Percentiles rank a stretch among this genome's conserved stretches.
Evolutionary conservation across 2,888 invertebrate genomes (phyloP).

Genomic region (Alcis repandata): DNA sequence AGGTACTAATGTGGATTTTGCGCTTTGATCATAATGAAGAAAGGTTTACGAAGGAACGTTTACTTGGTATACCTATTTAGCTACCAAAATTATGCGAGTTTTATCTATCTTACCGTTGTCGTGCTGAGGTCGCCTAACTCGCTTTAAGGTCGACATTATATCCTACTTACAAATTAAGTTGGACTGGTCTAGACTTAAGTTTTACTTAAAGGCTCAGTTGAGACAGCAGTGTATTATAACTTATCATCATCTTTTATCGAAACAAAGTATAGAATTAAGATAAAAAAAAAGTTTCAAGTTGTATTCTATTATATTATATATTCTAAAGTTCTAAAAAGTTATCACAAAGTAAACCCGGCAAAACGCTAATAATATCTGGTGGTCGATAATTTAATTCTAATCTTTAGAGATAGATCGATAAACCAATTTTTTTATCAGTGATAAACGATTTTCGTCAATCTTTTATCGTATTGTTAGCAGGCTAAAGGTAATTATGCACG

Average conservation of each 20-base stretch:
- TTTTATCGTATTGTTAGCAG: slow-evolving; percentile 14
- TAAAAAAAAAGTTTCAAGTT: too few species aligned
- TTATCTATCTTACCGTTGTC: neutral
- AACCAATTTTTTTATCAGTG: slow-evolving; percentile 17
- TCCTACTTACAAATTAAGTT: neutral
- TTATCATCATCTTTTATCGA: too few species aligned
- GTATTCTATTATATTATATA: too few species aligned
- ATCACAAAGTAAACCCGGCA: neutral
- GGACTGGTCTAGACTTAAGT: neutral
- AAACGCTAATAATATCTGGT: neutral
- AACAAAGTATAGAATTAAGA: too few species aligned
- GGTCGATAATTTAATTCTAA: neutral
- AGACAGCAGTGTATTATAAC: neutral
- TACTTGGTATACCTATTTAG: too few species aligned
- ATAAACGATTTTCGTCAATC: slow-evolving; percentile 13
- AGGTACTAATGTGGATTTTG: too few species aligned
- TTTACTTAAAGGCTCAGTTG: neutral
- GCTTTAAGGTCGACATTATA: neutral
- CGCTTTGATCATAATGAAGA: too few species aligned
- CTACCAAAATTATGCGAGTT: neutral
- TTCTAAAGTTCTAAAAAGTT: neutral
- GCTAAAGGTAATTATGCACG: slow-evolving; percentile 32
- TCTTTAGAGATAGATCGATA: slow-evolving; percentile 19
- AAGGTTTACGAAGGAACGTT: too few species aligned
- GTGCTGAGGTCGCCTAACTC: neutral